These are phyloP conservation scores for Fukomys damarensis DNA, from an alignment of 2,113 vertebrate genomes.

Conservation along the genomic window DNA sequence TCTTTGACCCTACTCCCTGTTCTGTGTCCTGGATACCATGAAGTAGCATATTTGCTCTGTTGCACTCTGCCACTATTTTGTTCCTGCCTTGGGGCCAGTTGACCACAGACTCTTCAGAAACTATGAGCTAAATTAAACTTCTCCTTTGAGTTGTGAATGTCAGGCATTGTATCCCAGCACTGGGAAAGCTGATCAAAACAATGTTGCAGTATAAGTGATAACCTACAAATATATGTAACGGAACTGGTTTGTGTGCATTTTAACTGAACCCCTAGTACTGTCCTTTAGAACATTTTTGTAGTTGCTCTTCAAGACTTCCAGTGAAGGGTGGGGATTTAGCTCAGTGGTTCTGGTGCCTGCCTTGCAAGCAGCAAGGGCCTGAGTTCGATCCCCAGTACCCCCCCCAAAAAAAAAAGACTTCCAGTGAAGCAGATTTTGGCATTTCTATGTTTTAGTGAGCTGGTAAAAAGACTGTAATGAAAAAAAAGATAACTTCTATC, in stretches of 20 bases:
- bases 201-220: neutral
- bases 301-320: neutral
- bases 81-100: neutral
- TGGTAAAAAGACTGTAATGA: slow-evolving; percentile 22
- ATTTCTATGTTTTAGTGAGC: neutral
- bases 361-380: no score
- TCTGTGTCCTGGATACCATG: neutral
- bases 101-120: neutral
- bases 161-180: neutral
- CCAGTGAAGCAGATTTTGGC: slow-evolving; percentile 6
- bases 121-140: neutral
- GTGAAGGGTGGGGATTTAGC: no score
- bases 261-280: neutral
- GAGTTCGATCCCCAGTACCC: no score
- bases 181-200: neutral
- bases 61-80: neutral
- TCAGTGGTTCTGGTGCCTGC: no score
- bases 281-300: neutral
- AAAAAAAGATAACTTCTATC: slow-evolving; percentile 5
- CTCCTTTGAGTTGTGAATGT: neutral
- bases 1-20: neutral
- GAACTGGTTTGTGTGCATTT: neutral
- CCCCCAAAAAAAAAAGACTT: no score
- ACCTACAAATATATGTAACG: neutral
- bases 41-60: neutral